A percentile compares a stretch with the other conserved stretches of the same genome.
These are phyloP conservation scores for Yasuhikotakia modesta DNA, from an alignment of 2,797 vertebrate genomes.

Conservation along the genomic window DNA sequence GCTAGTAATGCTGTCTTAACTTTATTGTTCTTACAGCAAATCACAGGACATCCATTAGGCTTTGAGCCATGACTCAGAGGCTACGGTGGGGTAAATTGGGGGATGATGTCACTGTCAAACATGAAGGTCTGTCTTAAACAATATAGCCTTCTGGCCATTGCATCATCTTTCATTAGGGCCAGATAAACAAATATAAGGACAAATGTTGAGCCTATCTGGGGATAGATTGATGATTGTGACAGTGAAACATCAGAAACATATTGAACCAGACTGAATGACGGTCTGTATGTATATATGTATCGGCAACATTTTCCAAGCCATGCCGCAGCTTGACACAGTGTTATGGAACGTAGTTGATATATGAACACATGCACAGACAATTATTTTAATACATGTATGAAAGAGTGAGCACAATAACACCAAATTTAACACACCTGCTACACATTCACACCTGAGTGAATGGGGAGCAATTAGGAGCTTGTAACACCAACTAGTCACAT, in stretches of 20 bases:
- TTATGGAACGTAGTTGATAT: no score
- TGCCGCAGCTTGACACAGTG: no score
- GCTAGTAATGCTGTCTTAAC: neutral
- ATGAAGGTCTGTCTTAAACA: slow-evolving; percentile 58
- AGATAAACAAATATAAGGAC: slow-evolving; percentile 59
- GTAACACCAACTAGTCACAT: no score
- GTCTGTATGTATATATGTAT: neutral
- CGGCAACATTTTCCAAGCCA: no score
- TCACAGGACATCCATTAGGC: slow-evolving; percentile 2
- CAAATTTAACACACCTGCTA: no score
- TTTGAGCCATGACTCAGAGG: slow-evolving; percentile 7
- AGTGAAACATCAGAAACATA: neutral
- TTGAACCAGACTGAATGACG: neutral
- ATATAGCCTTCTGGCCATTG: slow-evolving; percentile 71
- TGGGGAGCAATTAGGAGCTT: no score
- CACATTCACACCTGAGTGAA: no score
- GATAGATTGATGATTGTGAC: neutral
- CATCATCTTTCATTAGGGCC: slow-evolving; percentile 64
- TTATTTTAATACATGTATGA: no score
- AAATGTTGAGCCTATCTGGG: slow-evolving; percentile 49
- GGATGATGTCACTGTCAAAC: neutral
- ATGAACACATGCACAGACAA: no score
- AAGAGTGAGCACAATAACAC: no score
- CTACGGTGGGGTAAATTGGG: neutral
- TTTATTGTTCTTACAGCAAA: neutral